Base-by-base conservation (phyloP, 1,140 invertebrate genomes). In the Cotesia glomerata region DNA sequence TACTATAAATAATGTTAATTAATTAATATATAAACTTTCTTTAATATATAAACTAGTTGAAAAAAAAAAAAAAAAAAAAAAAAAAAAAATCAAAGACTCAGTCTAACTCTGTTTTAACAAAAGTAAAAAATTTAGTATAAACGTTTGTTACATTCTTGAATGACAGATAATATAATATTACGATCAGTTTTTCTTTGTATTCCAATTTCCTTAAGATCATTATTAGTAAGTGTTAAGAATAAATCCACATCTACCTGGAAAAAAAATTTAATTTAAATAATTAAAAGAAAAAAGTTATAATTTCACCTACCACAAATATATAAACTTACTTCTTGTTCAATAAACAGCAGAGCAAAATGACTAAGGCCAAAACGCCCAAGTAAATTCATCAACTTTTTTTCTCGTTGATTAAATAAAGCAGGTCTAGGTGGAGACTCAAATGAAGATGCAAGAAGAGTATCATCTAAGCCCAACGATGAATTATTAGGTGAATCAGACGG, bases 131-230 rank as follows among this genome's bases (percentile, higher is more conserved):
- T 49, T 71, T 70, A 49, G n/a, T 63, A 18, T 5, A n/a, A 63
- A 59, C 52, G 67, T 52, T 63, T 72, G 36, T 74, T 81, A 59
- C 73, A 80, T 52, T 79, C 77, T 3, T 69, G 73, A 77, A 83
- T 80, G 13, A 77, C 77, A 16, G 76, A 59, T 26, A 84, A 56
- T 73, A 85, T 63, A 52, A 72, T 67, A 58, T 71, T 69, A 72
- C 84, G 81, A 51, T 86, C 85, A 36, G 11, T 58, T 51, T 84
- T 76, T 62, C 71, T 68, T 36, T 80, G 18, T 56, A 87, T 82
- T 70, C 86, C 86, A 73, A 86, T 84, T 52, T 84, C 83, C 52
- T 77, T 73, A 51, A 86, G 77, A 74, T 87, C 86, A 5, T 78
- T 32, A 71, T 85, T 75, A 69, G 62, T 79, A 13, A 86, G 78